These are phyloP conservation scores for Ephydatia muelleri DNA, from an alignment of 37 sponge, comb jelly and placozoan species.

Conservation along the genomic window DNA sequence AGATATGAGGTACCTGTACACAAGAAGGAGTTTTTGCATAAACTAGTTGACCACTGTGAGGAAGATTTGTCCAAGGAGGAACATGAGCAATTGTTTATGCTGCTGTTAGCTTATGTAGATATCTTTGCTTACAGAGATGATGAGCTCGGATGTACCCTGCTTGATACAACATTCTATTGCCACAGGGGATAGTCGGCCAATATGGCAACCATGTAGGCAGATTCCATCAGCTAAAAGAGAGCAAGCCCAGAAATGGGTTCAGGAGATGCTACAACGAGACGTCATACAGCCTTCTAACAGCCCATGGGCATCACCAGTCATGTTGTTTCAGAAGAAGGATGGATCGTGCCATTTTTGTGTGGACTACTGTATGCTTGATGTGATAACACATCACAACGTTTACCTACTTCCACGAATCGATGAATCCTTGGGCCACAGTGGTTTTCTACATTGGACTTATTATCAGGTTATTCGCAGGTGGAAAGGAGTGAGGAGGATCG, in stretches of 20 bases:
- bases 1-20: too few relatives aligned
- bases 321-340: constrained; percentile 20
- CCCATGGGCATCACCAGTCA: constrained; percentile 20
- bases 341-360: constrained; percentile 10
- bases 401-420: constrained; percentile 15
- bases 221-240: too few relatives aligned
- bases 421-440: constrained; percentile 19
- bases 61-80: too few relatives aligned
- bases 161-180: neutral
- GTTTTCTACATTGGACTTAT: constrained; percentile 5
- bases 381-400: constrained; percentile 2
- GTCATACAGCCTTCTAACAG: constrained; percentile 23
- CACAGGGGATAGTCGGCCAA: neutral
- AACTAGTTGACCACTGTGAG: too few relatives aligned
- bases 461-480: constrained; percentile 7
- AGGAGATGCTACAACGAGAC: constrained; percentile 4
- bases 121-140: too few relatives aligned
- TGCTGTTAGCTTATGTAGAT: too few relatives aligned
- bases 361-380: constrained; percentile 13
- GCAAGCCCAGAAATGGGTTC: too few relatives aligned
- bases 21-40: too few relatives aligned
- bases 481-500: too few relatives aligned
- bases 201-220: neutral
- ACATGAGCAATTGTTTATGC: too few relatives aligned
- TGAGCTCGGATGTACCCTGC: too few relatives aligned